Percentiles rank a stretch among this genome's conserved stretches.
Conservation (phyloP, 2,797 vertebrate genomes). For the Chaetodon trifasciatus region DNA sequence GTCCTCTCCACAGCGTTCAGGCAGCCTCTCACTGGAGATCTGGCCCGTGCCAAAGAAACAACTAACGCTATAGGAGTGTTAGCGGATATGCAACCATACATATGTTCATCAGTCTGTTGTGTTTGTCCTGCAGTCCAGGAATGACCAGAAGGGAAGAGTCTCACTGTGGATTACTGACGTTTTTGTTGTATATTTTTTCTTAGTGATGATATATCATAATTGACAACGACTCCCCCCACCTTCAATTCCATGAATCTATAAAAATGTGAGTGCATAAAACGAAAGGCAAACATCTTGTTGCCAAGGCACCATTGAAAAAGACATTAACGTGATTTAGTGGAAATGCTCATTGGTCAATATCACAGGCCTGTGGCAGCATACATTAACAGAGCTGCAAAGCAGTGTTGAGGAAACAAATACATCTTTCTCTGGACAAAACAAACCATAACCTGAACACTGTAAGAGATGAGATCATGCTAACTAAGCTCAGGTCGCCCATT, state of each 20-base stretch:
- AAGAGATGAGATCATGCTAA: not conserved
- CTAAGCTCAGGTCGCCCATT: not conserved
- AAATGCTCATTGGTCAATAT: not conserved
- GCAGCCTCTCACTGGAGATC: too few relatives aligned
- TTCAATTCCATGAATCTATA: not conserved
- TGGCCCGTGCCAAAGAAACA: too few relatives aligned
- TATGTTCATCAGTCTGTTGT: too few relatives aligned
- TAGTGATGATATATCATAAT: too few relatives aligned
- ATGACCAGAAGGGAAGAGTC: too few relatives aligned
- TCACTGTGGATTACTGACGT: too few relatives aligned
- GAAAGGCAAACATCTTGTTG: constrained; percentile 1
- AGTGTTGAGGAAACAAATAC: not conserved
- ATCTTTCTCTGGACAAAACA: not conserved
- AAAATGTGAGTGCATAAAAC: not conserved
- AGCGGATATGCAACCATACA: too few relatives aligned
- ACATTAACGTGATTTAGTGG: not conserved
- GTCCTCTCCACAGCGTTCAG: too few relatives aligned
- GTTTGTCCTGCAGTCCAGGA: too few relatives aligned
- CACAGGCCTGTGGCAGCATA: not conserved
- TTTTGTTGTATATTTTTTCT: too few relatives aligned
- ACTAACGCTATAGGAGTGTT: too few relatives aligned
- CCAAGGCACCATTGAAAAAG: not conserved
- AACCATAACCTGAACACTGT: not conserved
- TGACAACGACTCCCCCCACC: too few relatives aligned
- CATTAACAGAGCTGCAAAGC: not conserved